Base-by-base conservation (phyloP, 2,113 vertebrate species). In the Dolichallabes microphthalmus region DNA sequence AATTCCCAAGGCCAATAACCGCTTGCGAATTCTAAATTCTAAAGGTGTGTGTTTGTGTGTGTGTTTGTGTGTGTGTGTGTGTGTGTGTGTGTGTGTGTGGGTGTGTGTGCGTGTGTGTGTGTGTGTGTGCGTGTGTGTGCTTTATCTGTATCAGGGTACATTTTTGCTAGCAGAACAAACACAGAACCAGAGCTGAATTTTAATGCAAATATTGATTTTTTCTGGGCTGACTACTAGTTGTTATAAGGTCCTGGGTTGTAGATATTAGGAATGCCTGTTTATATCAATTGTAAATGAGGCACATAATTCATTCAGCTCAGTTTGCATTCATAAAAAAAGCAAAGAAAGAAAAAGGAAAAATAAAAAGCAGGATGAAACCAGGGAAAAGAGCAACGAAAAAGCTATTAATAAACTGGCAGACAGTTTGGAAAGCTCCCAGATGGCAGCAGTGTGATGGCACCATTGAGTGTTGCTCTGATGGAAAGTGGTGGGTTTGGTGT, bases 281-380 rank as follows among this genome's bases (percentile, higher is more conserved):
- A 53, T 82, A 60, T 79, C 64, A 61, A 15, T 57, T 39, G 63
- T 30, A 82, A 82, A 57, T 35, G 12, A 85, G 87, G 19, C n/a
- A 63, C 12, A 85, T 64, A 10, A 79, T 88, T 57, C 83, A 55
- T 60, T 88, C 55, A 64, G 74, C 25, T 79, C 57, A 58, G 60
- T 60, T 60, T 68, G 64, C 10, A 85, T 79, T 82, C 25, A 25
- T 69, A 45, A 61, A 22, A n/a, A n/a, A 20, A 53, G 22, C 35
- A 84, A 27, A n/a, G 39, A 32, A 55, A 73, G 12, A 57, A 39
- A 11, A 3, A 57, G 14, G 19, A 66, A 76, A 76, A 13, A 30
- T 50, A 52, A 77, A 60, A 35, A 64, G 25, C 14, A 39, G 32
- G n/a, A 83, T 1, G 64, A 39, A 75, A 68, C 39, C 57, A 63